These are phyloP conservation scores for Sialia sialis DNA, from an alignment of 2,113 vertebrate genomes.

Conservation along the genomic window DNA sequence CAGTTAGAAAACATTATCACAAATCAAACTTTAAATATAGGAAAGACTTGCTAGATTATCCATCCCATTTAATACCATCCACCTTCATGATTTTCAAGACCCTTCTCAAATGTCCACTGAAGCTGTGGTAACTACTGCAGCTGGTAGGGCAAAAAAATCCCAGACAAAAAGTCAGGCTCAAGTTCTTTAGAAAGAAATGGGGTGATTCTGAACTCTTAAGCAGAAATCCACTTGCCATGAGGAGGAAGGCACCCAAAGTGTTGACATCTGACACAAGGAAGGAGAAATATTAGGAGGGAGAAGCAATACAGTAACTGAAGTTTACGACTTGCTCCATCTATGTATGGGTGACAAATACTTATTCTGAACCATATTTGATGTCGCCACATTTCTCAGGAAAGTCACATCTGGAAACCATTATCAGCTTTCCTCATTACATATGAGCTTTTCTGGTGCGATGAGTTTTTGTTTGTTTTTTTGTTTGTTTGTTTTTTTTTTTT, in stretches of 20 bases:
- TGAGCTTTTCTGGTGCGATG: rapidly evolving
- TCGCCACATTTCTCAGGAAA: neutral
- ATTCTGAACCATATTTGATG: neutral
- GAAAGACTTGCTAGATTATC: neutral
- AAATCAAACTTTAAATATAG: neutral
- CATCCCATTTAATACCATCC: neutral
- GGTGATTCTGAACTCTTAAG: neutral
- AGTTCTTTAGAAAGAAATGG: neutral
- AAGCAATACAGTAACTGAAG: neutral
- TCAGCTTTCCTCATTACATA: neutral
- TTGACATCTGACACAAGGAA: neutral
- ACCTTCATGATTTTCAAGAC: neutral
- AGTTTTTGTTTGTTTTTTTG: neutral
- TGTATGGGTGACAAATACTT: neutral
- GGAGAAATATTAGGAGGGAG: neutral
- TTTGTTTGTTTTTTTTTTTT: neutral
- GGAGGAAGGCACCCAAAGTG: neutral
- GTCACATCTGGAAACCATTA: neutral
- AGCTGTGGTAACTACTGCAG: neutral
- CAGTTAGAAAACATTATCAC: neutral
- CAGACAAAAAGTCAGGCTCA: neutral
- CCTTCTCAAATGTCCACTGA: neutral
- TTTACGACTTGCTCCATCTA: neutral
- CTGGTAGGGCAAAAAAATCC: neutral
- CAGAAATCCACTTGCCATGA: neutral